Evolutionary conservation across 1,140 invertebrate species (phyloP), one percentile per base, ranked within the genome.

Genomic region (Lordiphosa mommai): DNA sequence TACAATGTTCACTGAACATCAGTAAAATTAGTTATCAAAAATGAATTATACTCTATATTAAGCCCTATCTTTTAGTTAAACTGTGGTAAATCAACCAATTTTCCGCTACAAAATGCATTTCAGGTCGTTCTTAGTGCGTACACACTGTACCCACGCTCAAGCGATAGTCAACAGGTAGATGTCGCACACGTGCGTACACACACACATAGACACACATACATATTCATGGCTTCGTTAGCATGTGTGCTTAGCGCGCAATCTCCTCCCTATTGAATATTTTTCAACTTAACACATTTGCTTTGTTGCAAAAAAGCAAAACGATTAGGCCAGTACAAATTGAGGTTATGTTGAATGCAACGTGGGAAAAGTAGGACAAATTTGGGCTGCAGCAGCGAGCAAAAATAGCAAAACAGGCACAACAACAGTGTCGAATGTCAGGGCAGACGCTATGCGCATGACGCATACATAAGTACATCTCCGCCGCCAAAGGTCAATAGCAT

Each of bases 401-500:
- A 53, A 61, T 58, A 27, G 44, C 30, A 61, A 27, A 27, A 27
- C 23, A 27, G 6, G 0, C 23, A 27, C 23, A 27, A 27, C 17
- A 38, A 34, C 43, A 69, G 13, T 30, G 23, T 13, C 46, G 29
- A 30, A 20, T 43, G 29, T 7, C 30, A 23, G 4, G 38, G 20
- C 20, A 10, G 13, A 23, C 32, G 30, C 32, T 66, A 4, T 70
- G 74, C 74, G 74, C 74, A 79, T 70, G 74, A 52, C 60, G 51
- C 44, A 36, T 49, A 23, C 36, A 27, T 43, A 29, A 49, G 30
- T 53, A 64, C 59, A 41, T 68, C 58, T 60, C 5, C 23, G 20
- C 52, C 58, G 71, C 59, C 76, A 76, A 71, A 71, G 74, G 77
- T 80, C 77, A 82, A 82, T 76, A 76, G 71, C 74, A 61, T 49